Evolutionary conservation across 2,113 vertebrate species (phyloP), one percentile per base, ranked within the genome.

Genomic region (Rhinogobius similis): DNA sequence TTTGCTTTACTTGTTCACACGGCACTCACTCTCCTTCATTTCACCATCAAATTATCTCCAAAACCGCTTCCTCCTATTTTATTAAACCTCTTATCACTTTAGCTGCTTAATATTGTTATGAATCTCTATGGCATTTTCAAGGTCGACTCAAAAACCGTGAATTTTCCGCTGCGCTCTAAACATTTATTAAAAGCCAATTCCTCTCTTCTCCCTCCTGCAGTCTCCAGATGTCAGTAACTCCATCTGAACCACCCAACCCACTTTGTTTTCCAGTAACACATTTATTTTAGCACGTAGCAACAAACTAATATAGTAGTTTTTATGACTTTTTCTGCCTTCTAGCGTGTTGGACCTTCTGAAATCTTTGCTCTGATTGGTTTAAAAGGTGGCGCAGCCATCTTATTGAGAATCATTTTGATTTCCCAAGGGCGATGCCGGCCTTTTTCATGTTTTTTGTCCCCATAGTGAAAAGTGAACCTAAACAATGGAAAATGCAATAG

Each of bases 141-240:
- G 81, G 82, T 85, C 77, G 82, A 53, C 14, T 52, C 66, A 29
- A 70, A 69, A 79, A 78, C 71, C 13, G 63, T 50, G 59, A 76
- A 70, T 70, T 68, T 27, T 23, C 72, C 16, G 24, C 55, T 68
- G 8, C 58, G 56, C 50, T 20, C 43, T 68, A 58, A 26, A 1
- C 70, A 67, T 86, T 86, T 81, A 85, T 86, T 85, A 86, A 81
- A 83, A 70, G 66, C 21, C 44, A 52, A 10, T 23, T 52, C 11
- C 10, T 64, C 64, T 43, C 72, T 76, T 76, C 38, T n/a, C 16
- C 23, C 70, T 11, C 76, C 69, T 39, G 32, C 71, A 79, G 73
- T 10, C 68, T 68, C 77, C 85, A 84, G 81, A 83, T 86, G 85
- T 78, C n/a, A 70, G 65, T 70, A 75, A 82, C 82, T 83, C 69